phyloP scores from a whole-genome alignment of 2,797 vertebrate genomes.

The Schizothorax lantsangensis region DNA sequence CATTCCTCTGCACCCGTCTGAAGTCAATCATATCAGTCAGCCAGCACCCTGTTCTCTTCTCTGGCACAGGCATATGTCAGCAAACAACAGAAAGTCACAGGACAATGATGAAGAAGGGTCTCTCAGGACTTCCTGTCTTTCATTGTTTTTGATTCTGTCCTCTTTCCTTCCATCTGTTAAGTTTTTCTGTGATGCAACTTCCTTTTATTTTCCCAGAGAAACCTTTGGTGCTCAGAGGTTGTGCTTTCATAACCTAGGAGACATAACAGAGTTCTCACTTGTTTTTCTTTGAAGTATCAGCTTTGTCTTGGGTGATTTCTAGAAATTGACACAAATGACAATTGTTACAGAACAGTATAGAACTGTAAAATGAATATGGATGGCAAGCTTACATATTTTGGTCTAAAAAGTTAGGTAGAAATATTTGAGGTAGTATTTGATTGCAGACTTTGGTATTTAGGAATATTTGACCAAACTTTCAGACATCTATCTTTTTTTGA shows the following conservation, averaged over 20 bases:
- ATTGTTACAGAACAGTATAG: neutral
- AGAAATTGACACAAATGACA: neutral
- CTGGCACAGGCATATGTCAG: slow-evolving; percentile 54
- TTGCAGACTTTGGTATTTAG: neutral
- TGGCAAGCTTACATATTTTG: neutral
- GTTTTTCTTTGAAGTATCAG: neutral
- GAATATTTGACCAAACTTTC: neutral
- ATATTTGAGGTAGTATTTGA: neutral
- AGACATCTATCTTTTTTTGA: neutral
- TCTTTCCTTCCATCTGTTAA: neutral
- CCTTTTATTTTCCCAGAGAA: neutral
- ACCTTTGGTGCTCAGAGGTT: neutral
- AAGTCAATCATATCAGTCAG: slow-evolving; percentile 47
- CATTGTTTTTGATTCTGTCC: neutral
- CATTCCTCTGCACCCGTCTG: slow-evolving; percentile 32
- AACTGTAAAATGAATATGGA: neutral
- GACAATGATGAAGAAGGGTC: slow-evolving; percentile 35
- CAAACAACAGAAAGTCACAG: slow-evolving; percentile 44
- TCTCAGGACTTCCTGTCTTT: slow-evolving; percentile 24
- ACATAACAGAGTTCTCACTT: neutral
- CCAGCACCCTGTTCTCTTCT: slow-evolving; percentile 31
- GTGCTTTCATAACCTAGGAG: neutral
- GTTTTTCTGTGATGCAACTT: slow-evolving; percentile 7
- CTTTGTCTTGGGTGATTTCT: neutral
- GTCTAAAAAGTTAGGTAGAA: neutral